These are phyloP conservation scores for Myopa tessellatipennis DNA, from an alignment of 2,888 invertebrate species.

Conservation along the genomic window DNA sequence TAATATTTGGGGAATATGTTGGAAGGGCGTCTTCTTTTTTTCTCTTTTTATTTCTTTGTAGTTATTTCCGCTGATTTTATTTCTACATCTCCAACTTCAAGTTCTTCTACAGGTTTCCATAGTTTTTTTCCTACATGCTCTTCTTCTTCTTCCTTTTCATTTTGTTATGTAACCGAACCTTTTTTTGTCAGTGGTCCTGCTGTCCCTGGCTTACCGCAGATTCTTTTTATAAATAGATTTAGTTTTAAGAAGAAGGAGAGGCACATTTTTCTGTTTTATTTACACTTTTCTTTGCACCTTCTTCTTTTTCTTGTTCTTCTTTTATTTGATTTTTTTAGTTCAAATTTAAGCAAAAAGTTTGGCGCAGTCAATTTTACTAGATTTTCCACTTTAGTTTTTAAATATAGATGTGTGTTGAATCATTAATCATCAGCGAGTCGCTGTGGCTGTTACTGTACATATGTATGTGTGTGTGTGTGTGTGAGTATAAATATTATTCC, in stretches of 20 bases:
- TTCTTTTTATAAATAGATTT: conserved; percentile 28
- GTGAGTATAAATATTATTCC: too few species aligned
- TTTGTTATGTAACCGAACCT: not conserved
- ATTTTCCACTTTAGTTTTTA: conserved; percentile 37
- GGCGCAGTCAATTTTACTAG: conserved; percentile 36
- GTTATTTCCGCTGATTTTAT: conserved; percentile 9
- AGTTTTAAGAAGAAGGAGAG: not conserved
- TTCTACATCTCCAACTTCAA: not conserved
- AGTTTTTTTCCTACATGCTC: not conserved
- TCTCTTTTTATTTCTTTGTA: conserved; percentile 23
- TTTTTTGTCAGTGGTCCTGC: conserved; percentile 2
- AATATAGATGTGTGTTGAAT: conserved; percentile 7
- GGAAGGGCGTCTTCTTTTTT: not conserved
- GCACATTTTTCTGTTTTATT: not conserved
- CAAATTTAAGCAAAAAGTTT: conserved; percentile 13
- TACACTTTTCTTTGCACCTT: not conserved
- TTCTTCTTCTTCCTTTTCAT: conserved; percentile 14
- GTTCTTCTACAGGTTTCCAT: not conserved
- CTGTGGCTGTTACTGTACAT: not conserved
- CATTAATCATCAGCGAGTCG: conserved; percentile 28
- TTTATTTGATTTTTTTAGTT: not conserved
- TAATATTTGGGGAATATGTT: conserved; percentile 31
- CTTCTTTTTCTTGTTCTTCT: not conserved
- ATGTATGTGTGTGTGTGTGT: not conserved
- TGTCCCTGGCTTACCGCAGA: not conserved